Evolutionary conservation across 2,888 invertebrate species (phyloP), one percentile per base, ranked within the genome.

Genomic region (Melitaea athalia): DNA sequence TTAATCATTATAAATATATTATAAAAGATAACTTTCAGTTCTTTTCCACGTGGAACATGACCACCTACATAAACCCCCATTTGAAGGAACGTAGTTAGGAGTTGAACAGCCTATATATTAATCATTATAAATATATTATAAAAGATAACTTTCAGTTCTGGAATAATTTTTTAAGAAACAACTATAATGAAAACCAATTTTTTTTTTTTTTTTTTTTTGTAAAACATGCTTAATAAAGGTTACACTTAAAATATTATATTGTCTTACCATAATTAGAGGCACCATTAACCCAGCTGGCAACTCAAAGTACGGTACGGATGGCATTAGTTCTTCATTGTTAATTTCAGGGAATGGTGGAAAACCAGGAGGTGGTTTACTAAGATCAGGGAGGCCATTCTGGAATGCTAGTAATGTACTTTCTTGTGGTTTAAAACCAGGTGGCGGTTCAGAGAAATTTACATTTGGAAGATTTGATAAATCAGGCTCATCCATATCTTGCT

Each of bases 251-350:
- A 52, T 24, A 31, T 11, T 17, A 12, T 52, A 31, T 11, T 12
- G 24, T 52, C 88, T 86, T 88, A 97, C 96, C 94, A 96, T 97
- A 70, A 99, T 97, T 14, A 99, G 94, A n/a, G 99, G 98, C 68
- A 99, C 98, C 96, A 99, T 99, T 24, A 99, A 94, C 57, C 99
- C 99, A 66, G 99, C 99, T 3, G 99, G 99, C 74, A 99, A 93
- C 85, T 99, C 99, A 85, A 97, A 99, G 87, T 99, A 99, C 62
- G 99, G 98, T 77, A 97, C 96, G 38, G 97, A 96, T 38, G 99
- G 99, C 91, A 97, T 95, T 74, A 97, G 90, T 72, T 97, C 97
- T 78, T 97, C 96, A 79, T 85, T 90, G 76, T 85, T 92, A 67
- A 91, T 78, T 74, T 93, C 92, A 11, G 86, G 82, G 86, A 94